phyloP scores from a whole-genome alignment of 2,797 vertebrate genomes.

The Pseudomugil gertrudae region DNA sequence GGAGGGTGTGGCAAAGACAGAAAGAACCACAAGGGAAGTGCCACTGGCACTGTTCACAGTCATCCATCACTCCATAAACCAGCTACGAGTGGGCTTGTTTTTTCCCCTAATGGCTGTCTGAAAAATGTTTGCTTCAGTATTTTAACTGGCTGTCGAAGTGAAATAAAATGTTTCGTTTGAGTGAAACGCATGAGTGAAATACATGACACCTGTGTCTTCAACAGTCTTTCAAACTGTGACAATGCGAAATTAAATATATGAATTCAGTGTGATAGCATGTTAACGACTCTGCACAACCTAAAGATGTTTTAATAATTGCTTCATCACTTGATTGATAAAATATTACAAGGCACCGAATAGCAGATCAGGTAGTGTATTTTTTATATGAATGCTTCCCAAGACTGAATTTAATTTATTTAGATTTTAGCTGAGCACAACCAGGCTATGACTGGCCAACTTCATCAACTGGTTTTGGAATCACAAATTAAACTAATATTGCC shows the following conservation, averaged over 20 bases:
- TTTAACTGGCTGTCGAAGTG: too few species aligned
- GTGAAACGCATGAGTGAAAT: neutral
- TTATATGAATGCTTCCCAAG: neutral
- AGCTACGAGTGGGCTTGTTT: conserved; percentile 17
- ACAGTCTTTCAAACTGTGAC: neutral
- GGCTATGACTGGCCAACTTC: neutral
- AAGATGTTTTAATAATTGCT: neutral
- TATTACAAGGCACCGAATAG: neutral
- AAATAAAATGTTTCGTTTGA: neutral
- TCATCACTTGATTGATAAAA: neutral
- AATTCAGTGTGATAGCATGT: neutral
- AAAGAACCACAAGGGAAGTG: conserved; percentile 54
- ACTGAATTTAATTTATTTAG: neutral
- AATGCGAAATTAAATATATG: neutral
- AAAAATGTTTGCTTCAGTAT: neutral
- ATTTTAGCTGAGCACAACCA: conserved; percentile 2
- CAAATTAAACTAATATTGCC: rapidly evolving
- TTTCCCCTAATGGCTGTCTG: conserved; percentile 1
- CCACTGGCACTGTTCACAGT: conserved; percentile 36
- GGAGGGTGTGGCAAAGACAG: conserved; percentile 75
- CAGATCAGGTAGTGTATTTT: neutral
- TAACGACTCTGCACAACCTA: conserved; percentile 6
- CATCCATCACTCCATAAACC: conserved; percentile 44
- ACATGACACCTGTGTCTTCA: conserved; percentile 8
- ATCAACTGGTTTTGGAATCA: neutral